Conservation (phyloP, 2,113 vertebrate species). For the Sphaerodactylus townsendi region DNA sequence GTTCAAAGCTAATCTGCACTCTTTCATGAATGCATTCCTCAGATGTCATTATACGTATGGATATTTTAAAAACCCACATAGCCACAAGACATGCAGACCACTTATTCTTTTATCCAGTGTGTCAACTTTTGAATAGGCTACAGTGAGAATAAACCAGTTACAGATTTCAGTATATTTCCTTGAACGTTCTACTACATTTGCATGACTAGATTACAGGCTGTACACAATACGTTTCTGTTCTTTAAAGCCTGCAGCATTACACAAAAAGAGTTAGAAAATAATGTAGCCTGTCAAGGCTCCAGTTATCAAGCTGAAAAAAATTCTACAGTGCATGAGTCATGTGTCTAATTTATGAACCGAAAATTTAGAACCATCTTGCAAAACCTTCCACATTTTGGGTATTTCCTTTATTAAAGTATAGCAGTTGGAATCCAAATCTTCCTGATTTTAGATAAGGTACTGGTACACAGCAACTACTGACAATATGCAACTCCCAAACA, state of each 20-base stretch:
- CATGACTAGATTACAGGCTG: not conserved
- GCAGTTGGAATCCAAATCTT: not conserved
- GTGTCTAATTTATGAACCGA: not conserved
- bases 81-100: not conserved
- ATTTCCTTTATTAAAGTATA: not conserved
- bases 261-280: not conserved
- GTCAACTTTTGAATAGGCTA: not conserved
- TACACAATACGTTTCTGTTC: not conserved
- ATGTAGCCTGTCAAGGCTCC: not conserved
- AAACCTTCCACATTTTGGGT: not conserved
- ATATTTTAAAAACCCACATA: not conserved
- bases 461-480: not conserved
- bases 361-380: not conserved
- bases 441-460: not conserved
- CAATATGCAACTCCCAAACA: not conserved
- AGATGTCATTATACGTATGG: not conserved
- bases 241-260: not conserved
- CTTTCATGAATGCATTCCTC: not conserved
- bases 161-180: not conserved
- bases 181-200: not conserved
- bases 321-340: not conserved
- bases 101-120: not conserved
- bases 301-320: not conserved
- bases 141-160: not conserved
- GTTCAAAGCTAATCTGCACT: not conserved